These are phyloP conservation scores for Leptopterna dolabrata DNA, from an alignment of 2,888 invertebrate species.

Conservation along the genomic window DNA sequence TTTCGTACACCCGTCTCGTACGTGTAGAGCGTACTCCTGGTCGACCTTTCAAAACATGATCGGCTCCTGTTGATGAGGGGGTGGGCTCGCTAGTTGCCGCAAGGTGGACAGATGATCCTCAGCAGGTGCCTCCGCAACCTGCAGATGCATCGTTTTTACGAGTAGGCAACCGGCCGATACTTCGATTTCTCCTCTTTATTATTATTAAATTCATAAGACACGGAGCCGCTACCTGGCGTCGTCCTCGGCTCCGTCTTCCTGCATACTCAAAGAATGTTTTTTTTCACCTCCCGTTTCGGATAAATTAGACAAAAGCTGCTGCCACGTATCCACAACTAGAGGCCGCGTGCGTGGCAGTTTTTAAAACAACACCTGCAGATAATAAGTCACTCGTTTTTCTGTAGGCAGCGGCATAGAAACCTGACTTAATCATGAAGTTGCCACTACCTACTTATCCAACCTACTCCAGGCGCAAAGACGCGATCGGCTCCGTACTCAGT, in stretches of 20 bases:
- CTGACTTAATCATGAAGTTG: background rate
- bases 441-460: background rate
- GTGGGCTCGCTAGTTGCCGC: background rate
- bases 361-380: constrained; percentile 9
- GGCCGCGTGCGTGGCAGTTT: constrained; percentile 5
- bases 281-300: background rate
- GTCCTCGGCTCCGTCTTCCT: constrained; percentile 1
- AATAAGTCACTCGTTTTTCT: constrained; percentile 25
- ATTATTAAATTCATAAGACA: constrained; percentile 40
- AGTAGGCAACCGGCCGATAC: background rate
- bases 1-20: background rate
- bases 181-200: constrained; percentile 3
- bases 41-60: background rate
- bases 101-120: constrained; percentile 36
- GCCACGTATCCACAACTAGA: background rate
- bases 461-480: too few relatives aligned
- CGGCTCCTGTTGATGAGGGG: constrained; percentile 4
- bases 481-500: too few relatives aligned
- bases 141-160: background rate
- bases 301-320: constrained; percentile 34
- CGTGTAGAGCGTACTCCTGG: background rate
- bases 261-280: background rate
- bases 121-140: background rate
- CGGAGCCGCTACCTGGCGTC: constrained; percentile 21
- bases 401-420: background rate